Evolutionary conservation across 2,113 vertebrate genomes (phyloP), one percentile per base, ranked within the genome.

Genomic region (Coptodon rendalli): DNA sequence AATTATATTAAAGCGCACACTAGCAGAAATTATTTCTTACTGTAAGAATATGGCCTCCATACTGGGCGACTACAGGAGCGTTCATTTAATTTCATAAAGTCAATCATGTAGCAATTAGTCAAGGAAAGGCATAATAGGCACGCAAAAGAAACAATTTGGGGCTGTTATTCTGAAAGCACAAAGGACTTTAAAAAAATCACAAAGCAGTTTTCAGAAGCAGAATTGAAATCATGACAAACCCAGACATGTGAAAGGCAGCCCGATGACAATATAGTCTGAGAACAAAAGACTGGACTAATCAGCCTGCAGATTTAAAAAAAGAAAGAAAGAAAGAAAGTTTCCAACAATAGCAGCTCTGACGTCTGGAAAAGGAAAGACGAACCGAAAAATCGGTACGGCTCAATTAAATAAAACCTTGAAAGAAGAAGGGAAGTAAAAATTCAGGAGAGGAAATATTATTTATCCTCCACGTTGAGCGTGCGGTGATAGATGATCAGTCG

Each of bases 341-440:
- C 27, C 71, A 84, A 92, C 89, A 92, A 92, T 91, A 86, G 79
- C 73, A 85, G 82, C 81, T 83, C 93, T 90, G 83, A 93, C 90
- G 84, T 92, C 93, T 87, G 3, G 54, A 59, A 91, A 71, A 95
- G 94, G 95, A 95, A 96, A 96, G 95, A 97, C 96, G 97, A 96
- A 95, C 94, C 91, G 85, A 76, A 68, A 71, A 90, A 71, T 93
- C 50, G 54, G 63, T 88, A 78, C 54, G 19, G 59, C 52, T 81
- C 24, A 12, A 61, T 19, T 34, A 71, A 88, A 91, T 45, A 27
- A 91, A 90, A 86, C 56, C 88, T 86, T 87, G 66, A 89, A 54
- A 84, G 53, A 83, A n/a, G 59, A 81, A 34, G 16, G 43, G 38
- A 50, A 19, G 52, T 79, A 83, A 13, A 68, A 9, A 34, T 56